Base-by-base conservation (phyloP, 2,113 vertebrate genomes). In the Hydrochoerus hydrochaeris region DNA sequence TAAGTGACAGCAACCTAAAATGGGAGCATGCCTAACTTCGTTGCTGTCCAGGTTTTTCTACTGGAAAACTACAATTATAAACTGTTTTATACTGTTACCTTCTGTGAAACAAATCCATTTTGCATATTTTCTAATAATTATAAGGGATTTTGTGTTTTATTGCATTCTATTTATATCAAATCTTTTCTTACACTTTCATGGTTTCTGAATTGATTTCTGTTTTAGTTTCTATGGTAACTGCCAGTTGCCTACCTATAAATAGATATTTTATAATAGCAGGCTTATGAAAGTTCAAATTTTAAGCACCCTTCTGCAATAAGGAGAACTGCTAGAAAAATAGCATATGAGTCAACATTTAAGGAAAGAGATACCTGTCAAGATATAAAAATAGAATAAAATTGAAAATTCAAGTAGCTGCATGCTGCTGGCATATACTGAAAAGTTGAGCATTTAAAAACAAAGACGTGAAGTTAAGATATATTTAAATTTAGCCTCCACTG, bases 201-300 rank as follows among this genome's bases (percentile, higher is more conserved):
- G 90, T 86, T 96, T 96, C 93, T 85, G 94, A 97, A 97, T 90
- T 93, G 92, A 98, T 96, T 95, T 85, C 95, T 94, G 44, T 95
- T 96, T 96, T 95, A 92, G 98, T 98, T 98, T 97, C 98, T 95
- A 98, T 98, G 96, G 97, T 82, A 98, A 98, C 98, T 96, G 94
- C 82, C 96, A 95, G 92, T 96, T 98, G 86, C 93, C 95, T 96
- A 92, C 94, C 97, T 98, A 97, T 97, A 97, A 98, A 98, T 97
- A 98, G 96, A 92, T 88, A 87, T 91, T 95, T 98, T 97, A 97
- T 92, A 97, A 96, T 92, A 97, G 87, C 95, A 97, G 73, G 78
- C 75, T 97, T 94, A 88, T 94, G 69, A 86, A 96, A 97, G 95
- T 98, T 97, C 95, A 95, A 52, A 93, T 97, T 97, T 97, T 97